These are phyloP conservation scores for Anagrus nilaparvatae DNA, from an alignment of 1,140 invertebrate genomes.

Conservation along the genomic window DNA sequence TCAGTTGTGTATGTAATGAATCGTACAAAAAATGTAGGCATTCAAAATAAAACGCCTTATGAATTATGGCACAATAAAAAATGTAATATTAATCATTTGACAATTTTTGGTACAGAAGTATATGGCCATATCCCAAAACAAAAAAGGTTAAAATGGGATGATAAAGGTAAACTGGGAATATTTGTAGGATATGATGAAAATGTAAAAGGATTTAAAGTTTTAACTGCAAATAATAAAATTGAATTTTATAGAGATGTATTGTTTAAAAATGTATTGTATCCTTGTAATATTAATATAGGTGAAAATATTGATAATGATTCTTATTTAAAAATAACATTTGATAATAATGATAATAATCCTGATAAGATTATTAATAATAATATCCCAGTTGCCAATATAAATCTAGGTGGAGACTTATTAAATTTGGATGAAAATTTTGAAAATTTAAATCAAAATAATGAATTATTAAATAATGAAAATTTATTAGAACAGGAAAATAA, in stretches of 20 bases:
- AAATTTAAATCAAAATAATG: not conserved
- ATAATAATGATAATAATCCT: not conserved
- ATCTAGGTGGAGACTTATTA: too few species aligned
- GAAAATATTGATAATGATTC: not conserved
- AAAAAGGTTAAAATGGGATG: conserved; percentile 9
- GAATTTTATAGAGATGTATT: not conserved
- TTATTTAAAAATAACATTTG: not conserved
- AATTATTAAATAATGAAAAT: too few species aligned
- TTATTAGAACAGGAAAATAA: too few species aligned
- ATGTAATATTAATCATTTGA: conserved; percentile 19
- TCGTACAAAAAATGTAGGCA: conserved; percentile 3
- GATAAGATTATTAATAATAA: not conserved
- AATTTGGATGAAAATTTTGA: not conserved
- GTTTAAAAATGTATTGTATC: not conserved
- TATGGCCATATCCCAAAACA: conserved; percentile 15
- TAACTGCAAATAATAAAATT: not conserved
- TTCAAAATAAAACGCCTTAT: conserved; percentile 20
- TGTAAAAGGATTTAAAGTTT: not conserved
- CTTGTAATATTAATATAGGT: not conserved
- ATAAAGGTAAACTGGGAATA: not conserved
- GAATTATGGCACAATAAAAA: conserved; percentile 22
- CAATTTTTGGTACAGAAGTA: conserved; percentile 19
- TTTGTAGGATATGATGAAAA: conserved; percentile 1
- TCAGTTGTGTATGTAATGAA: conserved; percentile 13
- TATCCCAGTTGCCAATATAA: not conserved